Evolutionary conservation across 1,140 invertebrate genomes (phyloP).

Genomic region (Rhyzopertha dominica): DNA sequence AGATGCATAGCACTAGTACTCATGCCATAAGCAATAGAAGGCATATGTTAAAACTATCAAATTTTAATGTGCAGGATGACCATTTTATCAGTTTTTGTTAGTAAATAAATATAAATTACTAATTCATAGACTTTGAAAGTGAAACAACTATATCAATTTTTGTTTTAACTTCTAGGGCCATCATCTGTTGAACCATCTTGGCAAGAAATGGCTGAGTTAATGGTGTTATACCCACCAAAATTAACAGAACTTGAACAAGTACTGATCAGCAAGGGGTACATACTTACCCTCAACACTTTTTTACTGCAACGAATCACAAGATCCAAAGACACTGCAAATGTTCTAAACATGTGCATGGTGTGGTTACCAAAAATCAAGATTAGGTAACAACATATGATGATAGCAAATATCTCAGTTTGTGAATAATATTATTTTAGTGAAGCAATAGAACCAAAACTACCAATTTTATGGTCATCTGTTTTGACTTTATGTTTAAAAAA

Average conservation of each 20-base stretch:
- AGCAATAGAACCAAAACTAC: conserved; percentile 36
- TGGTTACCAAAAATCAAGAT: conserved; percentile 40
- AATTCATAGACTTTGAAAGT: too few relatives aligned
- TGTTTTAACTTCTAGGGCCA: too few relatives aligned
- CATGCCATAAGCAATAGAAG: too few relatives aligned
- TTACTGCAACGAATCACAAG: conserved; percentile 35
- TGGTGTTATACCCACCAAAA: conserved; percentile 27
- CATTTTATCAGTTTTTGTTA: too few relatives aligned
- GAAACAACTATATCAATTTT: too few relatives aligned
- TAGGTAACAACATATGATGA: conserved; percentile 25
- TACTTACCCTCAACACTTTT: conserved; percentile 39
- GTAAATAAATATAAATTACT: too few relatives aligned
- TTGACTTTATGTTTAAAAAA: conserved; percentile 30
- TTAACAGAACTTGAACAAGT: conserved; percentile 32
- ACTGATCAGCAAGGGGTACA: conserved; percentile 27
- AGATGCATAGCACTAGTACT: too few relatives aligned
- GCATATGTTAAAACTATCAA: too few relatives aligned
- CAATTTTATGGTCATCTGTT: conserved; percentile 37
- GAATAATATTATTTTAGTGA: conserved; percentile 25
- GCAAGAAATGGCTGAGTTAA: conserved; percentile 25
- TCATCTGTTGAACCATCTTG: conserved; percentile 35
- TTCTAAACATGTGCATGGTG: conserved; percentile 34
- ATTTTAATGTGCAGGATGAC: too few relatives aligned
- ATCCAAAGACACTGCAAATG: conserved; percentile 23
- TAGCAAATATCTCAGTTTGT: background rate